A percentile compares a stretch with the other conserved stretches of the same genome.
Conservation (phyloP, 2,888 invertebrate species). For the Clusia tigrina region DNA sequence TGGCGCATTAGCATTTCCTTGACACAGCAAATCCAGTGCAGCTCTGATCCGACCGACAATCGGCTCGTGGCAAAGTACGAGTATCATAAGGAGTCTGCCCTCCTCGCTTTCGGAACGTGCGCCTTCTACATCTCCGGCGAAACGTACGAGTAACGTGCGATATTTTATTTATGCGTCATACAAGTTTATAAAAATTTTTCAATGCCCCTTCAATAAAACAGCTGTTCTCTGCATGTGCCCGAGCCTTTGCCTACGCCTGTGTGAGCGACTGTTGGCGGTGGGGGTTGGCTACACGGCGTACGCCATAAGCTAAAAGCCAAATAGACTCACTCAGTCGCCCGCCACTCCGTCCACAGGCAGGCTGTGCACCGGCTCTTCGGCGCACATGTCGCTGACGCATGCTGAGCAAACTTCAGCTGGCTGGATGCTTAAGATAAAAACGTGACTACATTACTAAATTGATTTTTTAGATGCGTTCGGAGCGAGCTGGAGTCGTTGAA, state of each 20-base stretch:
- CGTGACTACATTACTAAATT: slow-evolving; percentile 9
- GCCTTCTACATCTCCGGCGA: no score
- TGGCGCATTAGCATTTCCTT: neutral
- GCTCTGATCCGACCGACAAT: no score
- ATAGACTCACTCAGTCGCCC: neutral
- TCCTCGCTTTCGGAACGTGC: no score
- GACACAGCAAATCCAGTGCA: neutral
- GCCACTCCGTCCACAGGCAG: neutral
- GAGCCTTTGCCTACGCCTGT: neutral
- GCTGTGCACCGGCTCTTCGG: neutral
- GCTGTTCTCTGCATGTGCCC: neutral
- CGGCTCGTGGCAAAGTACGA: no score
- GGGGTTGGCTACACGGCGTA: neutral
- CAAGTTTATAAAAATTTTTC: slow-evolving; percentile 4
- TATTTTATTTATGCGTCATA: slow-evolving; percentile 4
- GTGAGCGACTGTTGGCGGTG: neutral
- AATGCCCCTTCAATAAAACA: slow-evolving; percentile 4
- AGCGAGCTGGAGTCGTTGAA: neutral
- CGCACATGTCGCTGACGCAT: neutral
- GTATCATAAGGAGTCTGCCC: no score
- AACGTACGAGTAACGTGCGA: neutral
- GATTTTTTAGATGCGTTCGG: neutral
- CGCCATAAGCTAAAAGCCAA: neutral
- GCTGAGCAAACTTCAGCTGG: neutral
- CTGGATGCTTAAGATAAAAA: neutral